Base-by-base conservation (phyloP, 92 coral and sea anemone species). In the Phenganax marumi region DNA sequence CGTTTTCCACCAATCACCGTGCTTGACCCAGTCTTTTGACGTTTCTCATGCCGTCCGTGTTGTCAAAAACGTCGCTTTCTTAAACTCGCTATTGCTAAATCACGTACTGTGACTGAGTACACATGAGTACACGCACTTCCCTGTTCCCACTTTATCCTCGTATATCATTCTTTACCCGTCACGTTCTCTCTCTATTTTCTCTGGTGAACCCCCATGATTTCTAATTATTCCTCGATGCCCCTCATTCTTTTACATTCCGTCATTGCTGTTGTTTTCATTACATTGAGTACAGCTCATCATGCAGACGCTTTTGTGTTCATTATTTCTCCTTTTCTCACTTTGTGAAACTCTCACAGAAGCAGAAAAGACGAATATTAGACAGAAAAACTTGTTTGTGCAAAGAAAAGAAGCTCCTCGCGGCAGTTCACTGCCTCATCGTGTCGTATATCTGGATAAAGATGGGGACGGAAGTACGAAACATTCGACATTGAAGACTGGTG, bases 351-450 rank as follows among this genome's bases (percentile, higher is more conserved):
- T 22, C 50, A 48, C 55, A 10, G 17, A 8, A 21, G 80, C 49
- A 75, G 80, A 52, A 54, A 25, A 60, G 65, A 25, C 49, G 13
- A 75, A 56, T 62, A 43, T 69, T 51, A 82, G 84, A 14, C 58
- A n/a, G 50, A 89, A 83, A 76, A 88, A 83, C 50, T 72, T 88
- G 54, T 92, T 91, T 73, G 90, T 93, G 50, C 92, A 90, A 53
- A 81, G 96, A 69, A 83, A 72, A 54, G 68, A 52, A 17, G 91
- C 91, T 0, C 73, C 88, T 65, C 97, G 93, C 16, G 97, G 97
- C 47, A 83, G 92, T 10, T 88, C 97, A 52, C 55, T 75, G 66
- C 80, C 80, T 53, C 48, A 52, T 22, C 80, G 62, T 48, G 65
- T 21, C 21, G 22, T 75, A 10, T 46, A 46, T 75, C 80, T 51